These are phyloP conservation scores for Malurus alboscapulatus DNA, from an alignment of 2,113 vertebrate species.

Conservation along the genomic window DNA sequence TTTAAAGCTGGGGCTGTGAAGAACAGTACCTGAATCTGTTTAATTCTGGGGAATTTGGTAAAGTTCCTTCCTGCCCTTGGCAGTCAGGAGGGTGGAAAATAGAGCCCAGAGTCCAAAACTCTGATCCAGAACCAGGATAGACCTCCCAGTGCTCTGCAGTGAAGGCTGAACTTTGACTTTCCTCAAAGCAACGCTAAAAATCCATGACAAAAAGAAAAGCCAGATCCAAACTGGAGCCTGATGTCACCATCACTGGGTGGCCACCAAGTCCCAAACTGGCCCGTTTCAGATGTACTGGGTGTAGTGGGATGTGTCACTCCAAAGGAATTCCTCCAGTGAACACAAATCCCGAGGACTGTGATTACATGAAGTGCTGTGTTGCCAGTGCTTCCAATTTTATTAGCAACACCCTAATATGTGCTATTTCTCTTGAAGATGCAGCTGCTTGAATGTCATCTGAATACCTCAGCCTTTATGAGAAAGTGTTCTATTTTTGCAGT, in stretches of 20 bases:
- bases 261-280: neutral
- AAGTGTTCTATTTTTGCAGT: constrained; percentile 63
- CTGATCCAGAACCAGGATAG: neutral
- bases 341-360: neutral
- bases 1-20: neutral
- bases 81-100: neutral
- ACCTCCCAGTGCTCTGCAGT: neutral
- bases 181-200: neutral
- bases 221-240: neutral
- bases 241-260: neutral
- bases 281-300: neutral
- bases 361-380: constrained; percentile 33
- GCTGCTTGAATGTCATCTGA: constrained; percentile 66
- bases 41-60: neutral
- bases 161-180: neutral
- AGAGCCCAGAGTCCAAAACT: rapidly evolving
- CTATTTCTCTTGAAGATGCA: constrained; percentile 61
- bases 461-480: constrained; percentile 64
- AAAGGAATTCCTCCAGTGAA: neutral
- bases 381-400: constrained; percentile 40
- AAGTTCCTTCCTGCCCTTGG: neutral
- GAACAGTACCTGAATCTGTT: neutral
- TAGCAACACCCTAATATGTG: constrained; percentile 49
- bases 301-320: neutral
- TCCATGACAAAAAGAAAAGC: neutral